Conservation (phyloP, 1,140 invertebrate genomes). For the Anoplolepis gracilipes region DNA sequence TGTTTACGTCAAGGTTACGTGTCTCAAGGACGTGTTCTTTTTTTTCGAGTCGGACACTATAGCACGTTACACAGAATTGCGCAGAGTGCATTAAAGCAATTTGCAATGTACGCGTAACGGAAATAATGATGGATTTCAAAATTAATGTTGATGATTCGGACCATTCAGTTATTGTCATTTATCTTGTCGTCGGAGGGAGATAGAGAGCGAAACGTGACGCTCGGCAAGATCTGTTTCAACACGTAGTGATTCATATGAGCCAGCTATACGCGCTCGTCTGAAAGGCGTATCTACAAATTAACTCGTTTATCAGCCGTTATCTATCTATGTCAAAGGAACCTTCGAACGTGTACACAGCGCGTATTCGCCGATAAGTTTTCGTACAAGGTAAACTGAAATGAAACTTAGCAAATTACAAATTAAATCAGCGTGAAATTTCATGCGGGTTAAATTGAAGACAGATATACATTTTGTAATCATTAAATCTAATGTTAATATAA, state of each 20-base stretch:
- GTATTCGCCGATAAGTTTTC: conserved; percentile 25
- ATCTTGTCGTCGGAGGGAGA: neutral
- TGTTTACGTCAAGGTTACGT: conserved; percentile 40
- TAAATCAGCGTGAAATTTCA: neutral
- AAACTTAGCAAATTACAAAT: neutral
- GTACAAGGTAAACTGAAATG: conserved; percentile 16
- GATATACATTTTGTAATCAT: neutral
- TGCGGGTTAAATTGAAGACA: neutral
- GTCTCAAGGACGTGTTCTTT: conserved; percentile 24
- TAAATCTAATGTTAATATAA: conserved; percentile 11
- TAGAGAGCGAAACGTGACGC: conserved; percentile 19
- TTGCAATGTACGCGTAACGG: conserved; percentile 26
- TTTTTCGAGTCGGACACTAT: conserved; percentile 20
- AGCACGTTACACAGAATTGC: neutral
- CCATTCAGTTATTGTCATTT: conserved; percentile 52
- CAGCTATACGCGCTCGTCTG: neutral
- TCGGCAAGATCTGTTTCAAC: conserved; percentile 28
- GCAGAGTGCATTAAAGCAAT: conserved; percentile 40
- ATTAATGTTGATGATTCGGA: conserved; percentile 43
- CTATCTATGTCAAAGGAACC: conserved; percentile 44
- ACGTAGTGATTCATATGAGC: conserved; percentile 38
- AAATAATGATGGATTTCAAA: conserved; percentile 58
- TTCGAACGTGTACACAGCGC: neutral
- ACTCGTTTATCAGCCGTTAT: conserved; percentile 57
- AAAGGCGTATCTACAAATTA: conserved; percentile 54